Conservation (phyloP, 2,888 invertebrate genomes). For the Tinea semifulvella region DNA sequence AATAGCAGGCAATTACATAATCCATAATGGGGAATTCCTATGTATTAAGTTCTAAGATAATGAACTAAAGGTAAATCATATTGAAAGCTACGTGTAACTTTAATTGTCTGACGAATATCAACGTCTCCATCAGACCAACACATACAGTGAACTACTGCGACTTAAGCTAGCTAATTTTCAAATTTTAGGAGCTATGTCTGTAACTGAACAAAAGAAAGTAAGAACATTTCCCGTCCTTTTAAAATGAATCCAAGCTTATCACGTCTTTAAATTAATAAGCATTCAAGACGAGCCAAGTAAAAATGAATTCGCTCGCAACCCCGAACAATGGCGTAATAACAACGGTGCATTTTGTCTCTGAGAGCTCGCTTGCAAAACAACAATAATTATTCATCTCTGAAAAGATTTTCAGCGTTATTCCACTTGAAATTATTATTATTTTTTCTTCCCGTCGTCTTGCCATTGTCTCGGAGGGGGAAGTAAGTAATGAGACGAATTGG, state of each 20-base stretch:
- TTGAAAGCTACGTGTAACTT: no score
- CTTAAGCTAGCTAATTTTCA: no score
- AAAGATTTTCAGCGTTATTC: constrained; percentile 67
- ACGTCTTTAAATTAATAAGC: constrained; percentile 66
- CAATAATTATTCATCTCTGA: constrained; percentile 64
- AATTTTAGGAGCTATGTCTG: no score
- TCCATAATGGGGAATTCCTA: no score
- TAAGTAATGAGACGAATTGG: constrained; percentile 67
- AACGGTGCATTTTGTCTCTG: constrained; percentile 66
- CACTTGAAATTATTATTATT: constrained; percentile 66
- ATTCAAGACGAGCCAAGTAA: constrained; percentile 67
- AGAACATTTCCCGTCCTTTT: constrained; percentile 59
- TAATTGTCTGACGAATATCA: no score
- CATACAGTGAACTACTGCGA: no score
- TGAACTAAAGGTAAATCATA: no score
- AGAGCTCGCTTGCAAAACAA: constrained; percentile 66
- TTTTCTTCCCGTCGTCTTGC: constrained; percentile 63
- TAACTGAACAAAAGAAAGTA: constrained; percentile 45
- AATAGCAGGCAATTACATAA: no score
- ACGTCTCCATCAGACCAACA: no score
- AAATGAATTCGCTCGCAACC: constrained; percentile 65
- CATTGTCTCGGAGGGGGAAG: constrained; percentile 64
- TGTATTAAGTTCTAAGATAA: no score
- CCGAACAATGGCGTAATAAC: constrained; percentile 65
- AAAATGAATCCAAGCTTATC: constrained; percentile 65